phyloP scores from a whole-genome alignment of 2,113 vertebrate genomes.

The Meriones unguiculatus region DNA sequence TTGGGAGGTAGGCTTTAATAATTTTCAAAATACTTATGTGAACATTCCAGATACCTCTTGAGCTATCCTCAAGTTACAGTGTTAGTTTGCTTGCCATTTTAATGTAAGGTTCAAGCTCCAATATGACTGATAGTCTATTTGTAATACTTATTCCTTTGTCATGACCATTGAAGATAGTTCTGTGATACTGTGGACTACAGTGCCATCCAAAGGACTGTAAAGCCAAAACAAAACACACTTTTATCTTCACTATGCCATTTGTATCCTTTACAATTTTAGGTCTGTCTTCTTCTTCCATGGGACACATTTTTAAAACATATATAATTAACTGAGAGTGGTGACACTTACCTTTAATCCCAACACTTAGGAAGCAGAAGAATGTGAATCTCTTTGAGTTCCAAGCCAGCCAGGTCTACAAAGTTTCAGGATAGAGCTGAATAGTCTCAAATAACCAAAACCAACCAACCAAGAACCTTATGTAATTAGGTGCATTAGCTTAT shows the following conservation, averaged over 20 bases:
- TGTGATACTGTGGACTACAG: not conserved
- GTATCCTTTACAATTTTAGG: not conserved
- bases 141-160: not conserved
- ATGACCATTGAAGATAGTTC: not conserved
- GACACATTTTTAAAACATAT: not conserved
- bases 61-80: not conserved
- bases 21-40: conserved; percentile 21
- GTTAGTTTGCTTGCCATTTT: not conserved
- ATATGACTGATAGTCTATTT: not conserved
- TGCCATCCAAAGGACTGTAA: not conserved
- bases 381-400: not conserved
- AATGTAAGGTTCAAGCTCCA: not conserved
- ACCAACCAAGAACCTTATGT: not conserved
- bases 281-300: not conserved
- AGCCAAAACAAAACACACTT: not conserved
- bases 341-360: not conserved
- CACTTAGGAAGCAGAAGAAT: not conserved
- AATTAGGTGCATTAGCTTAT: not conserved
- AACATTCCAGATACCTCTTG: conserved; percentile 49
- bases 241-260: not conserved
- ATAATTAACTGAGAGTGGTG: not conserved
- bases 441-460: not conserved
- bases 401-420: not conserved
- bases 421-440: not conserved
- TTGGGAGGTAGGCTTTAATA: conserved; percentile 19